Percentiles rank a stretch among this genome's conserved stretches.
These are phyloP conservation scores for Enteromius anoplus DNA, from an alignment of 2,797 vertebrate genomes.

Conservation along the genomic window DNA sequence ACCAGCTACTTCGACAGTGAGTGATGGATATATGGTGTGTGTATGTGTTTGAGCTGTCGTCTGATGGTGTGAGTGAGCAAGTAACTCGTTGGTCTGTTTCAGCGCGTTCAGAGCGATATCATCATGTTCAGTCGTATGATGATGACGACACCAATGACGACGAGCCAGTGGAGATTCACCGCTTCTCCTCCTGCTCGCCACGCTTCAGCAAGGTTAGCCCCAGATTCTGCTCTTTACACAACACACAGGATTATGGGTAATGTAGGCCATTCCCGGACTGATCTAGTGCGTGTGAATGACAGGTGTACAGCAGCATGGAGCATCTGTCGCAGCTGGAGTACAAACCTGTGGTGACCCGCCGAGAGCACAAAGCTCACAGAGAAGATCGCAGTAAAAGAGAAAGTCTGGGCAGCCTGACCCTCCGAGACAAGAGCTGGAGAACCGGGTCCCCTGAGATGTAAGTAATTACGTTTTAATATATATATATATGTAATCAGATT, in stretches of 20 bases:
- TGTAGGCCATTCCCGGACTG: background rate
- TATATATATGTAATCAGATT: too few species aligned
- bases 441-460: conserved; percentile 86
- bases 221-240: background rate
- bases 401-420: conserved; percentile 84
- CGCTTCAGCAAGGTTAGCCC: conserved; percentile 89
- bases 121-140: conserved; percentile 89
- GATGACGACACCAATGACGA: conserved; percentile 92
- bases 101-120: conserved; percentile 91
- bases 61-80: background rate
- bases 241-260: background rate
- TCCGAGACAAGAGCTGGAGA: conserved; percentile 90
- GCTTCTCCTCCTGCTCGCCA: conserved; percentile 91
- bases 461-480: conserved; percentile 40
- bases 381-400: conserved; percentile 87
- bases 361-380: conserved; percentile 83
- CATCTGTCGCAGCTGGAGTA: conserved; percentile 90
- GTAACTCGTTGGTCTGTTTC: conserved; percentile 33
- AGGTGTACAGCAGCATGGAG: conserved; percentile 97
- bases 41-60: background rate
- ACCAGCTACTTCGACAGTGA: conserved; percentile 95
- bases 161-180: conserved; percentile 89
- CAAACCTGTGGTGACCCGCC: conserved; percentile 79
- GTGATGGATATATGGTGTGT: conserved; percentile 54
- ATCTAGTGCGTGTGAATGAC: conserved; percentile 20